Evolutionary conservation across 2,888 invertebrate genomes (phyloP).

Genomic region (Lapara coniferarum): DNA sequence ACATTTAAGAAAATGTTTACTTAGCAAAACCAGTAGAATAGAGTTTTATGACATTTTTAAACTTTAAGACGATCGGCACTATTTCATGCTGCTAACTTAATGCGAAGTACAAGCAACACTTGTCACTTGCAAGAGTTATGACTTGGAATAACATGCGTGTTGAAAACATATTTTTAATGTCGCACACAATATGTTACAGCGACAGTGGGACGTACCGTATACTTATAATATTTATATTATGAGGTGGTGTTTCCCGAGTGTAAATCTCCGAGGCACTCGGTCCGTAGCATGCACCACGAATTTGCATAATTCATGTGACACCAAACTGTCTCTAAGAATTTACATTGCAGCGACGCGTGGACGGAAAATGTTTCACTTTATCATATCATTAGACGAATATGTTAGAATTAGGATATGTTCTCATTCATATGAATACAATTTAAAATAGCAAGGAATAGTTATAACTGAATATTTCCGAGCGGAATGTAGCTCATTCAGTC

Average conservation of each 20-base stretch:
- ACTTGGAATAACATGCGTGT: neutral
- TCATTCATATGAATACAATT: constrained; percentile 35
- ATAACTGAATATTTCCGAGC: constrained; percentile 61
- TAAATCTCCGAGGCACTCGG: constrained; percentile 64
- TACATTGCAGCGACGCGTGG: constrained; percentile 59
- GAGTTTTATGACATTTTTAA: no score
- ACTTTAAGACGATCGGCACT: no score
- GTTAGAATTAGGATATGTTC: constrained; percentile 22
- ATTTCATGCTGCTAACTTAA: no score
- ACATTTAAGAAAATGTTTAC: no score
- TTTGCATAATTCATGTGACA: constrained; percentile 78
- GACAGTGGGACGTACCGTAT: constrained; percentile 41
- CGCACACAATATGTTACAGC: constrained; percentile 28
- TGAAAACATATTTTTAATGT: constrained; percentile 1
- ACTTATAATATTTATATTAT: constrained; percentile 46
- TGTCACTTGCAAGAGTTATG: neutral
- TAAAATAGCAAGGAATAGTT: constrained; percentile 47
- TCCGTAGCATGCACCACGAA: constrained; percentile 54
- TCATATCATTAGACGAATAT: constrained; percentile 17
- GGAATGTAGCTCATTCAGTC: constrained; percentile 61
- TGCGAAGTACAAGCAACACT: no score
- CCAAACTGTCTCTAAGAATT: constrained; percentile 68
- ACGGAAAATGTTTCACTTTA: constrained; percentile 46
- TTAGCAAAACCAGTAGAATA: no score
- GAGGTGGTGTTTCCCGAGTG: constrained; percentile 54